Percentiles rank a stretch among this genome's conserved stretches.
These are phyloP conservation scores for Aricia agestis DNA, from an alignment of 1,140 invertebrate species.

Conservation along the genomic window DNA sequence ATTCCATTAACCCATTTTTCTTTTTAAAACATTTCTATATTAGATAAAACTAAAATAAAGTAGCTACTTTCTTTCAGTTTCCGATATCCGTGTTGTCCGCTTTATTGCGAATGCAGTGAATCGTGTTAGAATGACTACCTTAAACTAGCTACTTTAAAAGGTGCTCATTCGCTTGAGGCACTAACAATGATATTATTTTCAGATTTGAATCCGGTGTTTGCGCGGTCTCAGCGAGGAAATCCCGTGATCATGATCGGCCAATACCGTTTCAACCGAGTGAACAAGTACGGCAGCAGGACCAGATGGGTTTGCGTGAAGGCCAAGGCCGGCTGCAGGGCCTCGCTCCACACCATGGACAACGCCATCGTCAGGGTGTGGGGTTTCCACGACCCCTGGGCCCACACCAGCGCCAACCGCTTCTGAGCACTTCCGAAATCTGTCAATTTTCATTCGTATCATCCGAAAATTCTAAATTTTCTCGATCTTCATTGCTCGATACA, in stretches of 20 bases:
- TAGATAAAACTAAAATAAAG: too few species aligned
- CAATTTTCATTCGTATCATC: constrained; percentile 16
- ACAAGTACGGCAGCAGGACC: constrained; percentile 58
- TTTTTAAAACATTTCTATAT: too few species aligned
- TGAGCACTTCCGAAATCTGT: constrained; percentile 30
- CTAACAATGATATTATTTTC: constrained; percentile 38
- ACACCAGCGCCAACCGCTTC: constrained; percentile 63
- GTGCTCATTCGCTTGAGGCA: constrained; percentile 14
- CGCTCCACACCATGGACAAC: constrained; percentile 65
- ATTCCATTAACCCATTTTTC: too few species aligned
- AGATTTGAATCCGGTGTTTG: constrained; percentile 67
- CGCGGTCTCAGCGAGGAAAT: constrained; percentile 63
- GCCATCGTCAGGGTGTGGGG: constrained; percentile 68
- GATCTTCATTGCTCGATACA: constrained; percentile 16
- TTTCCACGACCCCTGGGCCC: constrained; percentile 61
- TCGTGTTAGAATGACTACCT: too few species aligned
- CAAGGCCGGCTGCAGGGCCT: constrained; percentile 63
- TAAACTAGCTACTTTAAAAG: too few species aligned
- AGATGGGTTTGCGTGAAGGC: constrained; percentile 70
- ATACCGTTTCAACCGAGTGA: constrained; percentile 66
- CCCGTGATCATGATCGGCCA: constrained; percentile 70
- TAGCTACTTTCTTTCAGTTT: too few species aligned
- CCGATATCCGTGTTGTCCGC: too few species aligned
- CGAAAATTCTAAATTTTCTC: constrained; percentile 9
- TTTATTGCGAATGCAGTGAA: too few species aligned